These are phyloP conservation scores for Plectus sambesii DNA, from an alignment of 1,140 invertebrate species.

Conservation along the genomic window DNA sequence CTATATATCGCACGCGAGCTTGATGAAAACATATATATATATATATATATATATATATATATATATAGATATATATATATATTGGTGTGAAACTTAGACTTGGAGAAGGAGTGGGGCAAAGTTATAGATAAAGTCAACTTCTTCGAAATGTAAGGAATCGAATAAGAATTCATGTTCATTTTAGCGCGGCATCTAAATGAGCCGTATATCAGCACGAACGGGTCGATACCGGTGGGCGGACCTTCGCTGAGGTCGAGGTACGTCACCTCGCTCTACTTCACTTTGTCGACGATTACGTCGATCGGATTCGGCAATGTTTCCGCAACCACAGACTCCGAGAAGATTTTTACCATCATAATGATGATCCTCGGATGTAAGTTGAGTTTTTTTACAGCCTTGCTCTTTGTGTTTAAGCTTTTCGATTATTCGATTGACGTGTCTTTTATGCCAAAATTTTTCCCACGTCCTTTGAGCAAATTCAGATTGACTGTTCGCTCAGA, in stretches of 20 bases:
- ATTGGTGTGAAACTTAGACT: too few species aligned
- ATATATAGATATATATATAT: too few species aligned
- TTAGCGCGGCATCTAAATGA: slow-evolving; percentile 36
- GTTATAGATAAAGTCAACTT: too few species aligned
- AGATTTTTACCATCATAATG: slow-evolving; percentile 92
- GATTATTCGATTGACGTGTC: too few species aligned
- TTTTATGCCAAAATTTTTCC: too few species aligned
- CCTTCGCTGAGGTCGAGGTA: slow-evolving; percentile 47
- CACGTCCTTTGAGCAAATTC: too few species aligned
- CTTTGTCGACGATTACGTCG: slow-evolving; percentile 95
- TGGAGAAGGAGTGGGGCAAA: too few species aligned
- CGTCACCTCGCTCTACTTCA: slow-evolving; percentile 91
- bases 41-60: too few species aligned
- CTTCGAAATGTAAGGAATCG: slow-evolving; percentile 3
- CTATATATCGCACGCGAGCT: too few species aligned
- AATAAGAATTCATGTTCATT: slow-evolving; percentile 16
- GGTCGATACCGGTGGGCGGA: slow-evolving; percentile 38
- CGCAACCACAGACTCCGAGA: slow-evolving; percentile 97
- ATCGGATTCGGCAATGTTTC: slow-evolving; percentile 97
- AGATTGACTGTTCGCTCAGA: too few species aligned
- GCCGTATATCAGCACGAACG: slow-evolving; percentile 37
- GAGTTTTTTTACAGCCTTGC: slow-evolving; percentile 2
- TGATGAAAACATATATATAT: too few species aligned
- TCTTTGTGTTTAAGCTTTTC: too few species aligned
- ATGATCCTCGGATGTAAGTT: slow-evolving; percentile 73